Base-by-base conservation (phyloP, 2,113 vertebrate species). In the Pampusana beccarii region DNA sequence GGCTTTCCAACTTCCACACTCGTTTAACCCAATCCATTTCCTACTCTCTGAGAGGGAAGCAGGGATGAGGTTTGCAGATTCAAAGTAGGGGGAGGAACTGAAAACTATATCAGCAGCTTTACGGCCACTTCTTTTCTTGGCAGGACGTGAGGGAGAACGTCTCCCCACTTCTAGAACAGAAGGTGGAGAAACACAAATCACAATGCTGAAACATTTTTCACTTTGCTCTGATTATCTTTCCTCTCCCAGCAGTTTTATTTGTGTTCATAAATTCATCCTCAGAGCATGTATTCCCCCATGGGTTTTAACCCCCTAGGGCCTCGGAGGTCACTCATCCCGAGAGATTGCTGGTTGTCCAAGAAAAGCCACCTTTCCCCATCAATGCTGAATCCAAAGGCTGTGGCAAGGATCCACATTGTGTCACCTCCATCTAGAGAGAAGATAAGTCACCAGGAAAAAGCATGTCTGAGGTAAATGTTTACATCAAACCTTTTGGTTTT, bases 21-120 rank as follows among this genome's bases (percentile, higher is more conserved):
- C 97, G 94, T 98, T 98, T 98, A 97, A 98, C 97, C 97, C 50
- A 13, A 97, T 87, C 96, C 2, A 79, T 98, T 98, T 98, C 98
- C 97, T 98, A 82, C 82, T 81, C 88, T 94, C 48, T 14, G 93
- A 97, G 97, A 97, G 96, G 96, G 95, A 96, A 93, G 84, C 85
- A 93, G 70, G 94, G 95, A 97, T 92, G 97, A 97, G 95, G 93
- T 97, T 98, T 98, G 97, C 97, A 98, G 98, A 98, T 95, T 93
- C 75, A 62, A 69, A 87, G 66, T 38, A 18, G 2, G 21, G 23
- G 67, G 34, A 48, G 56, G 86, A 61, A 60, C 88, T 96, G 97
- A 95, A 94, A 95, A 86, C 42, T 38, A 95, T 95, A 92, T 96
- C 86, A 91, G 90, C 44, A 61, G 89, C 78, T 96, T 92, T 83